Percentiles rank a stretch among this genome's conserved stretches.
These are phyloP conservation scores for Axea sp. DNA, from an alignment of 2,888 invertebrate genomes.

Conservation along the genomic window DNA sequence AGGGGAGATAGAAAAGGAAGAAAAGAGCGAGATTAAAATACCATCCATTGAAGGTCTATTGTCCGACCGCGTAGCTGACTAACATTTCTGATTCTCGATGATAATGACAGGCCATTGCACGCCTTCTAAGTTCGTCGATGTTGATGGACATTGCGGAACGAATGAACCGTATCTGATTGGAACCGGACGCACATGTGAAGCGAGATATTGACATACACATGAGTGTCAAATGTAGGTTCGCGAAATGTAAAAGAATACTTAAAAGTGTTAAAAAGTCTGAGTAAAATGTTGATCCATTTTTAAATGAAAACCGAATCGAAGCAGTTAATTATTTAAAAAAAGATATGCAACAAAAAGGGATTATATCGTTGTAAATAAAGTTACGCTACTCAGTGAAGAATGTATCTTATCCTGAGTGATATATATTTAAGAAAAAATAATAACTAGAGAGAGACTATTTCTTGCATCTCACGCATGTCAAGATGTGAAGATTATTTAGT, in stretches of 20 bases:
- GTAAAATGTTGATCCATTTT: constrained; percentile 30
- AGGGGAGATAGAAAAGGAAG: constrained; percentile 56
- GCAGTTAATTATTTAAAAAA: constrained; percentile 10
- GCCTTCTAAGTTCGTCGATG: constrained; percentile 56
- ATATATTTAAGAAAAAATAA: too few relatives aligned
- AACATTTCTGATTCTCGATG: constrained; percentile 61
- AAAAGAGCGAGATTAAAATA: constrained; percentile 67
- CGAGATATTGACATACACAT: constrained; percentile 15
- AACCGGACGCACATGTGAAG: constrained; percentile 36
- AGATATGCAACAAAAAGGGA: constrained; percentile 5
- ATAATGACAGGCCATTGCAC: constrained; percentile 60
- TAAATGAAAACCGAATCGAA: constrained; percentile 12
- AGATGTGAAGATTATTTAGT: too few relatives aligned
- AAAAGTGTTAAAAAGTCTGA: constrained; percentile 34
- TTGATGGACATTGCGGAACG: constrained; percentile 64
- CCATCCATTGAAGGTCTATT: constrained; percentile 65
- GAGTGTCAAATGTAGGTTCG: constrained; percentile 18
- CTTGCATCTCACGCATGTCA: too few relatives aligned
- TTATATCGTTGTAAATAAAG: constrained; percentile 1
- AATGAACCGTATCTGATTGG: constrained; percentile 59
- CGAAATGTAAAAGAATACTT: constrained; percentile 30
- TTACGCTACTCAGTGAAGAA: too few relatives aligned
- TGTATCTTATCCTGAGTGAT: too few relatives aligned
- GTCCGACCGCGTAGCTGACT: constrained; percentile 52
- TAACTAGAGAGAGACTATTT: too few relatives aligned